These are phyloP conservation scores for Cataglyphis cursor DNA, from an alignment of 2,888 invertebrate species.

Conservation along the genomic window DNA sequence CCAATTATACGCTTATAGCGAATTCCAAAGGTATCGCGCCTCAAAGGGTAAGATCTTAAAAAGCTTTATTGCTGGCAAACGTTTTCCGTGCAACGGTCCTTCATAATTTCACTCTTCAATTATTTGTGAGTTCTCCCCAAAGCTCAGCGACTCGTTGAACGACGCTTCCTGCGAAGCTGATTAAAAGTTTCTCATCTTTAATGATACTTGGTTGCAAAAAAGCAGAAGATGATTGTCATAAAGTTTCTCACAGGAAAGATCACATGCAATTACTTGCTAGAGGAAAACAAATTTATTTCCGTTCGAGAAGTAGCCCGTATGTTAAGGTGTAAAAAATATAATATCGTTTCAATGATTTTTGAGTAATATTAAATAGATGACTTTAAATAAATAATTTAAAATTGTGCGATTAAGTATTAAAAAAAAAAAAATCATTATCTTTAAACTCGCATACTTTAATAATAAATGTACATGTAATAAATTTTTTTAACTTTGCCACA, in stretches of 20 bases:
- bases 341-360: not conserved
- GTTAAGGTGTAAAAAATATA: conserved; percentile 57
- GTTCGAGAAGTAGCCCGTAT: conserved; percentile 56
- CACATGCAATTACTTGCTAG: not conserved
- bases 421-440: not conserved
- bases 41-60: conserved; percentile 58
- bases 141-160: conserved; percentile 57
- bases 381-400: conserved; percentile 1
- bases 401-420: not conserved
- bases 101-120: conserved; percentile 69
- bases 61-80: conserved; percentile 64
- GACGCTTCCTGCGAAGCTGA: conserved; percentile 57
- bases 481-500: conserved; percentile 22
- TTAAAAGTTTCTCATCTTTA: conserved; percentile 70
- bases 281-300: conserved; percentile 58
- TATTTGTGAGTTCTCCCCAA: conserved; percentile 57
- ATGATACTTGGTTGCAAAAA: conserved; percentile 48
- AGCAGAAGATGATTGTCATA: conserved; percentile 19
- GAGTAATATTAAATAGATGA: not conserved
- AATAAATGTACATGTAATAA: not conserved
- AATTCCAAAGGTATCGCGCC: conserved; percentile 55
- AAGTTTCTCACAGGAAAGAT: conserved; percentile 23
- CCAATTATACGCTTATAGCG: conserved; percentile 58
- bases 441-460: not conserved
- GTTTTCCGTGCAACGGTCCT: conserved; percentile 49